Conservation (phyloP, 2,797 vertebrate species). For the Sebastes diploproa region DNA sequence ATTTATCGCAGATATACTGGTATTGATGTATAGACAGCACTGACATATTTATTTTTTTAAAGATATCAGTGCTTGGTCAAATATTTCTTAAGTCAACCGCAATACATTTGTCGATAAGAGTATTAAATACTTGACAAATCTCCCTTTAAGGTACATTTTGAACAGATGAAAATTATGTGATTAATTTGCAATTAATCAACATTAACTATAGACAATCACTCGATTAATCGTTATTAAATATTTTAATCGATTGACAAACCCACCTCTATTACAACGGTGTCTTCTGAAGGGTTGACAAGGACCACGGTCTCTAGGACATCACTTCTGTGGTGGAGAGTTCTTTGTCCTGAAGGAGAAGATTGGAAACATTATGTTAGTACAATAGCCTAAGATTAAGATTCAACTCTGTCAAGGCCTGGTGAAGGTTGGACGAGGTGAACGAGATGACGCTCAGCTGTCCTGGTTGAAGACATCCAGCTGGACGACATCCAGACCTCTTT, state of each 20-base stretch:
- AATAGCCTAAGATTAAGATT: background rate
- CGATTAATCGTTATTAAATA: no score
- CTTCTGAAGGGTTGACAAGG: constrained; percentile 92
- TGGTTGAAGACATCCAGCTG: constrained; percentile 26
- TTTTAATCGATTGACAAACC: background rate
- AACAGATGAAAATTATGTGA: no score
- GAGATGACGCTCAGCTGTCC: constrained; percentile 25
- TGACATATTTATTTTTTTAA: no score
- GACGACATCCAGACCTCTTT: constrained; percentile 46
- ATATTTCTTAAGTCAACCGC: no score
- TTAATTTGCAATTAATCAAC: no score
- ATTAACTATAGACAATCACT: no score
- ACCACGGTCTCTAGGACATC: constrained; percentile 93
- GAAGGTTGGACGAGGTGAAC: constrained; percentile 9
- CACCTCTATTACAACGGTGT: constrained; percentile 91
- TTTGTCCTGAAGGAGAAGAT: constrained; percentile 87
- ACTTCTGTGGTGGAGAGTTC: constrained; percentile 93
- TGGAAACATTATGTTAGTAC: constrained; percentile 4
- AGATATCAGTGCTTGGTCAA: no score
- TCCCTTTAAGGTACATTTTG: no score
- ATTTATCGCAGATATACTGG: no score
- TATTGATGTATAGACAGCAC: background rate
- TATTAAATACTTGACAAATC: no score
- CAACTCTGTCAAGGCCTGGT: background rate
- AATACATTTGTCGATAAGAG: no score